A percentile compares a stretch with the other conserved stretches of the same genome.
Conservation (phyloP, 2,888 invertebrate genomes). For the Ennomos quercinarius region DNA sequence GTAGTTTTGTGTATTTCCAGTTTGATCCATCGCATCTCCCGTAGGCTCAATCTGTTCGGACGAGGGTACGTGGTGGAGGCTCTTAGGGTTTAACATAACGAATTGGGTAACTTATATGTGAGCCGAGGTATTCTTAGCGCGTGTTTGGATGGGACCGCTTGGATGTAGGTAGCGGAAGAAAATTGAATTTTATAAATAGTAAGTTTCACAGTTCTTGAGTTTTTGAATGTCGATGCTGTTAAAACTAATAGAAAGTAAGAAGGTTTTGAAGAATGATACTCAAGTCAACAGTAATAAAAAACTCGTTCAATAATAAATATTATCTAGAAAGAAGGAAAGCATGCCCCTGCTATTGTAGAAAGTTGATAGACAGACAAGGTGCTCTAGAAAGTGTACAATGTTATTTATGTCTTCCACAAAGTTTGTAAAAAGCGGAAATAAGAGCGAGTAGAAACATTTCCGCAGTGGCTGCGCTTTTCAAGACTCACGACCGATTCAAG, state of each 20-base stretch:
- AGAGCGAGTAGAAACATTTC: constrained; percentile 29
- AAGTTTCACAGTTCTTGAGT: too few relatives aligned
- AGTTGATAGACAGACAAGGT: constrained; percentile 10
- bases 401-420: constrained; percentile 26
- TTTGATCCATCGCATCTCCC: constrained; percentile 66
- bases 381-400: constrained; percentile 18
- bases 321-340: neutral
- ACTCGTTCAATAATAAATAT: too few relatives aligned
- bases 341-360: neutral
- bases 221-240: too few relatives aligned
- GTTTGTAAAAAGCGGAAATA: constrained; percentile 31
- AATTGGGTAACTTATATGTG: constrained; percentile 73
- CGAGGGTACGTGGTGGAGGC: constrained; percentile 57
- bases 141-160: constrained; percentile 9
- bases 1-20: constrained; percentile 57
- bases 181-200: neutral
- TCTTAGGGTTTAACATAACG: constrained; percentile 65
- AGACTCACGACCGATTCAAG: constrained; percentile 50
- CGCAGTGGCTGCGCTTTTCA: constrained; percentile 43
- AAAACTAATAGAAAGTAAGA: too few relatives aligned
- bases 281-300: too few relatives aligned
- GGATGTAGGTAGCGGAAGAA: constrained; percentile 4
- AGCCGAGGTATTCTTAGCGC: constrained; percentile 49
- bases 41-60: constrained; percentile 68
- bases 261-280: too few relatives aligned